phyloP scores from a whole-genome alignment of 2,888 invertebrate species.

The Nephrotoma appendiculata region DNA sequence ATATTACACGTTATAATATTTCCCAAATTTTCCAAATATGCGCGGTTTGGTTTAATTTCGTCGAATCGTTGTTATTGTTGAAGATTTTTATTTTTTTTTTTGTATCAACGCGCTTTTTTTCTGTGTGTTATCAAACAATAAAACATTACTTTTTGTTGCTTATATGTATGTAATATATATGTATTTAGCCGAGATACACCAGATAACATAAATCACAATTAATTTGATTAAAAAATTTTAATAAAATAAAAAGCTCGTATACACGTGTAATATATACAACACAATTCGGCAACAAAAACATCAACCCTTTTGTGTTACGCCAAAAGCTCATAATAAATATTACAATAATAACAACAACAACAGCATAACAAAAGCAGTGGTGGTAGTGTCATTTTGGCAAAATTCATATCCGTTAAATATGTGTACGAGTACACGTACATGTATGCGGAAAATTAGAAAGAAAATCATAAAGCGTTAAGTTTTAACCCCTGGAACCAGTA shows the following conservation, averaged over 20 bases:
- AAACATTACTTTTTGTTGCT: background rate
- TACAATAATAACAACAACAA: background rate
- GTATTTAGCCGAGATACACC: background rate
- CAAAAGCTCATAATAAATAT: background rate
- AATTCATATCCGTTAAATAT: background rate
- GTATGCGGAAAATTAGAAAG: background rate
- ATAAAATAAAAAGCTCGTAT: background rate
- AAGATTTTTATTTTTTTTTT: background rate
- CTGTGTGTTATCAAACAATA: background rate
- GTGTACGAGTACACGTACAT: background rate
- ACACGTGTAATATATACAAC: background rate
- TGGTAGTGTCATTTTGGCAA: background rate
- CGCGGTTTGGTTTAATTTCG: background rate
- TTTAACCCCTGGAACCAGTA: background rate
- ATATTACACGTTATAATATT: background rate
- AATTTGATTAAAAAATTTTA: background rate
- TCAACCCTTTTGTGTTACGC: background rate
- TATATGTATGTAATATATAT: background rate
- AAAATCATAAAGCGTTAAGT: background rate
- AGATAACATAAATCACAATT: background rate
- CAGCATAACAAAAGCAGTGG: background rate
- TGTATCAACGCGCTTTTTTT: background rate
- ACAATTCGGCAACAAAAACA: background rate
- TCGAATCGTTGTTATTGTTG: background rate
- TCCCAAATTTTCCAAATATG: background rate